Evolutionary conservation across 2,113 vertebrate genomes (phyloP).

Genomic region (Xenopus borealis): DNA sequence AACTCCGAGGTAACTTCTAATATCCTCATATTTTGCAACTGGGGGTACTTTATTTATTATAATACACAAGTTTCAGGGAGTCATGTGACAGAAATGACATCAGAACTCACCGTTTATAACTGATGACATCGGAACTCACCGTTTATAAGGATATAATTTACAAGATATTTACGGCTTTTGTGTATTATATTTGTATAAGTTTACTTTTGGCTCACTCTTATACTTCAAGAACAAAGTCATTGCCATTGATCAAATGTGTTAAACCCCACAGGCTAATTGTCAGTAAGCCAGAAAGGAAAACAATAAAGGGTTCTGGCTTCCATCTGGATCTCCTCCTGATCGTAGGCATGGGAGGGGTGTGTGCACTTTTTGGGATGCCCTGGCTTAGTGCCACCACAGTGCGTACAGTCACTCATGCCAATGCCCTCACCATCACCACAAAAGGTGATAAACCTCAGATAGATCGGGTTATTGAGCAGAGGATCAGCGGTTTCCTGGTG

Average conservation of each 20-base stretch:
- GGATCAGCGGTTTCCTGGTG: conserved; percentile 85
- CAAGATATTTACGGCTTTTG: too few relatives aligned
- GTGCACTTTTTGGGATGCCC: conserved; percentile 84
- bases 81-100: too few relatives aligned
- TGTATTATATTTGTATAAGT: too few relatives aligned
- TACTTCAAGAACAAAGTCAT: too few relatives aligned
- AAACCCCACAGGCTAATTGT: conserved; percentile 76
- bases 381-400: conserved; percentile 96
- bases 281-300: conserved; percentile 90
- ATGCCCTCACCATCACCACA: conserved; percentile 86
- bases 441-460: conserved; percentile 73
- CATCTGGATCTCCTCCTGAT: conserved; percentile 91
- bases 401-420: conserved; percentile 90
- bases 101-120: too few relatives aligned
- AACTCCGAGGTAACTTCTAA: too few relatives aligned
- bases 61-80: too few relatives aligned
- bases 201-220: too few relatives aligned
- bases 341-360: conserved; percentile 85
- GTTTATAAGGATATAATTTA: too few relatives aligned
- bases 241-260: neutral
- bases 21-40: too few relatives aligned
- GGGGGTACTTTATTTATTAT: too few relatives aligned
- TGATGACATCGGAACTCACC: too few relatives aligned
- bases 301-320: conserved; percentile 92
- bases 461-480: conserved; percentile 85